These are phyloP conservation scores for Hemithea aestivaria DNA, from an alignment of 2,888 invertebrate species.

Conservation along the genomic window DNA sequence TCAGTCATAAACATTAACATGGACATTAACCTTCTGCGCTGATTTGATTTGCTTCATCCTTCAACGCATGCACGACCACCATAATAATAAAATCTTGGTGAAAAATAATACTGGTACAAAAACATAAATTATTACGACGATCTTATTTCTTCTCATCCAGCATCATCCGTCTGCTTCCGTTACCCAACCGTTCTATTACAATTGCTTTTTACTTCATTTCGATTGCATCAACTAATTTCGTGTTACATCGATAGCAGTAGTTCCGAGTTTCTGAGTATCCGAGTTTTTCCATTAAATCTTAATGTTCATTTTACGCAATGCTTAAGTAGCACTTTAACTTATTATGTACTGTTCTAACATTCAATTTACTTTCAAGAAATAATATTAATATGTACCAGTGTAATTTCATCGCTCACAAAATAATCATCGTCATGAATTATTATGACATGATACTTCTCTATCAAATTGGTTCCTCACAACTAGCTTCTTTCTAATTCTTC, in stretches of 20 bases:
- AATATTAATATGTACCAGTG: background rate
- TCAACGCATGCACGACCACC: too few species aligned
- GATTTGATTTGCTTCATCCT: too few species aligned
- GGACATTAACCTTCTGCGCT: too few species aligned
- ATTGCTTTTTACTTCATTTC: constrained; percentile 53
- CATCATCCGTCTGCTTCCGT: constrained; percentile 44
- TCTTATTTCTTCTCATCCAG: constrained; percentile 36
- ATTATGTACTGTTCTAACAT: constrained; percentile 23
- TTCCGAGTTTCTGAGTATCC: constrained; percentile 45
- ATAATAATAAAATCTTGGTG: too few species aligned
- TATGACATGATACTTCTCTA: too few species aligned
- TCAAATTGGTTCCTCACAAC: too few species aligned
- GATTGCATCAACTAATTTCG: constrained; percentile 61
- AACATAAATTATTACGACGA: too few species aligned
- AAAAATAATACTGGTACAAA: too few species aligned
- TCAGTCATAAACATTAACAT: too few species aligned
- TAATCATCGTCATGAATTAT: background rate
- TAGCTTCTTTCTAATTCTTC: too few species aligned
- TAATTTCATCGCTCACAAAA: background rate
- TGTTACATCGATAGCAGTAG: constrained; percentile 54
- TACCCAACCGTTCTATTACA: constrained; percentile 45
- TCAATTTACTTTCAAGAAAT: constrained; percentile 9
- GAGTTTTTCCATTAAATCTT: constrained; percentile 55
- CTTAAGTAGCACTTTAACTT: constrained; percentile 35
- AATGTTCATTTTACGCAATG: constrained; percentile 54